These are phyloP conservation scores for Patagioenas fasciata DNA, from an alignment of 2,113 vertebrate genomes.

Conservation along the genomic window DNA sequence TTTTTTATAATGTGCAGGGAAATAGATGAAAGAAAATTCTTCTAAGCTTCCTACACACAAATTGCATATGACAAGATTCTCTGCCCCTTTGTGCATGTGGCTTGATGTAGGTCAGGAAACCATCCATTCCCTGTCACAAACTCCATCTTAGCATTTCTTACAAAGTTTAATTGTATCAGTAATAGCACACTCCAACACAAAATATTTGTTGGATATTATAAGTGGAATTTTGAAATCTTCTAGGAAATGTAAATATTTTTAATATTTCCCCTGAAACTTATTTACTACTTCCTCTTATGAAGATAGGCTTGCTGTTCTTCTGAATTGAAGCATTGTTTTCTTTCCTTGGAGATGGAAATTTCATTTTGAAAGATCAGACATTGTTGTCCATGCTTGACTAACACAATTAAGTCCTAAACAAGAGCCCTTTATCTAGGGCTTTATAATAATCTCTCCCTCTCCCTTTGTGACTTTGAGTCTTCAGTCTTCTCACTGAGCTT, in stretches of 20 bases:
- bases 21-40: background rate
- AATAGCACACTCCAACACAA: background rate
- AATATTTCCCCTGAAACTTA: background rate
- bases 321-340: background rate
- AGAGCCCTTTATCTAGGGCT: background rate
- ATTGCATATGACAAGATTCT: background rate
- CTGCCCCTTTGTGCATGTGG: background rate
- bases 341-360: background rate
- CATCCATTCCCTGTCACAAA: background rate
- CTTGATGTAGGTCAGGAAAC: background rate
- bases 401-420: background rate
- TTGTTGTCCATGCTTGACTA: background rate
- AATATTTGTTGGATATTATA: background rate
- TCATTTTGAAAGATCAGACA: background rate
- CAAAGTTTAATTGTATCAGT: background rate
- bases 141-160: background rate
- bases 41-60: background rate
- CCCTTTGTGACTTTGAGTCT: background rate
- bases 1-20: background rate
- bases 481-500: background rate
- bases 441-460: background rate
- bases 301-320: background rate
- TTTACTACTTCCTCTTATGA: background rate
- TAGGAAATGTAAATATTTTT: background rate
- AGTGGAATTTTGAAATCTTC: background rate